Percentiles rank a stretch among this genome's conserved stretches.
phyloP scores from a whole-genome alignment of 35 echinoderm and acorn worm genomes.

The Amphiura filiformis region DNA sequence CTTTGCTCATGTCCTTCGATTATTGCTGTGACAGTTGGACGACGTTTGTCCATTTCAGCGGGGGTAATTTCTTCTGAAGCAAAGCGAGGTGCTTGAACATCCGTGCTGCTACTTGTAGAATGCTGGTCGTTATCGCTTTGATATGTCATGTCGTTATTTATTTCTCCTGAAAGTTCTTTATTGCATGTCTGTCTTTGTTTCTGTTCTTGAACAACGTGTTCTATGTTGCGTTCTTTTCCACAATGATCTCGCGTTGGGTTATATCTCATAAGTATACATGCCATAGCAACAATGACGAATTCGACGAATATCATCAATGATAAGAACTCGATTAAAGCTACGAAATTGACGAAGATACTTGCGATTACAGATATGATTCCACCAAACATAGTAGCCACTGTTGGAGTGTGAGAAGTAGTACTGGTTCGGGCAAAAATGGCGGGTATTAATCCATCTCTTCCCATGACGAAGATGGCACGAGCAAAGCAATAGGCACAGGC shows the following conservation, averaged over 20 bases:
- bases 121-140: too few relatives aligned
- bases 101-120: neutral
- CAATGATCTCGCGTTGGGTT: too few relatives aligned
- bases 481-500: constrained; percentile 58
- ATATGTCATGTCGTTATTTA: neutral
- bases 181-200: neutral
- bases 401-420: constrained; percentile 34
- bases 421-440: constrained; percentile 41
- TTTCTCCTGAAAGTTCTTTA: neutral
- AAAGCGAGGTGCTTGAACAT: too few relatives aligned
- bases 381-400: constrained; percentile 37
- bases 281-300: constrained; percentile 49
- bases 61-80: too few relatives aligned
- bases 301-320: constrained; percentile 51
- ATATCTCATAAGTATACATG: constrained; percentile 48
- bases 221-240: constrained; percentile 1
- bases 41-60: too few relatives aligned
- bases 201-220: too few relatives aligned
- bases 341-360: constrained; percentile 52
- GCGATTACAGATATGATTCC: constrained; percentile 31
- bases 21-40: too few relatives aligned
- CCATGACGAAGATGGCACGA: constrained; percentile 70
- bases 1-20: too few relatives aligned
- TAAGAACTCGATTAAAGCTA: constrained; percentile 46
- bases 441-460: constrained; percentile 59